These are phyloP conservation scores for Plagodis pulveraria DNA, from an alignment of 2,888 invertebrate species.

Conservation along the genomic window DNA sequence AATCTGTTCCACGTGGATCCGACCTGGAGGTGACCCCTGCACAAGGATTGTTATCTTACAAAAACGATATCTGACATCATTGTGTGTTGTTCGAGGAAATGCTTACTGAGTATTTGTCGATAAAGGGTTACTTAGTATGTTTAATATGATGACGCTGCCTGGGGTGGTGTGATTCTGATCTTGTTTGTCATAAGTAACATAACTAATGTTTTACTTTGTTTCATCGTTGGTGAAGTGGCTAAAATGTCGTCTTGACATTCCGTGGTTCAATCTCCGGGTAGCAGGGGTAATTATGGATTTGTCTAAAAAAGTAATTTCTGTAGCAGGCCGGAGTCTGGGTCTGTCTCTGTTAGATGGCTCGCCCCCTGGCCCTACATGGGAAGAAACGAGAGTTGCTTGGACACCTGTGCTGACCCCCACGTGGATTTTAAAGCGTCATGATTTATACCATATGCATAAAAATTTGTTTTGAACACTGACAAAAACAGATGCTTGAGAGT, in stretches of 20 bases:
- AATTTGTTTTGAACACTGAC: too few relatives aligned
- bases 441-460: too few relatives aligned
- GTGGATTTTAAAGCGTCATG: too few relatives aligned
- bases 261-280: neutral
- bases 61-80: neutral
- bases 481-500: too few relatives aligned
- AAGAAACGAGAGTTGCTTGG: too few relatives aligned
- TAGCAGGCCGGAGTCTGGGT: too few relatives aligned
- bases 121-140: neutral
- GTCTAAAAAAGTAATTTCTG: neutral
- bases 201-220: neutral
- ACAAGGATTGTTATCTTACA: neutral
- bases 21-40: conserved; percentile 1
- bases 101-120: neutral
- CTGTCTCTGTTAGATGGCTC: too few relatives aligned
- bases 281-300: neutral
- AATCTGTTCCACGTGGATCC: conserved; percentile 10
- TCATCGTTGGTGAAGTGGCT: neutral
- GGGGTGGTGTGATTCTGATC: neutral
- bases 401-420: too few relatives aligned
- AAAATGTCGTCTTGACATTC: neutral
- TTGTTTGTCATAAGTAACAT: neutral
- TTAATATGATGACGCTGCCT: too few relatives aligned
- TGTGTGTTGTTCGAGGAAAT: neutral
- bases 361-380: too few relatives aligned